A percentile compares a stretch with the other conserved stretches of the same genome.
Conservation (phyloP, 2,888 invertebrate genomes). For the Notodonta dromedarius region DNA sequence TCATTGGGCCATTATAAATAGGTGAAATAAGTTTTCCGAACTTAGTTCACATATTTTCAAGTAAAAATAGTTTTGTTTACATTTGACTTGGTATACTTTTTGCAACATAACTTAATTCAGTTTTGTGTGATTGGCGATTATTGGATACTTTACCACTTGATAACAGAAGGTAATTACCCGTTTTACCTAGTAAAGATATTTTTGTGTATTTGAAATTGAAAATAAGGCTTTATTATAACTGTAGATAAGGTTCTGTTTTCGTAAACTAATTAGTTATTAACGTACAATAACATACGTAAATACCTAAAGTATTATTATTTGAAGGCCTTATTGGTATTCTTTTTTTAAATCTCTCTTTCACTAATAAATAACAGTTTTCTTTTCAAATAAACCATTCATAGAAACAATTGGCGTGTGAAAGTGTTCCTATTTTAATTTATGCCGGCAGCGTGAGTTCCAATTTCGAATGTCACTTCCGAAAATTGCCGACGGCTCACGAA, state of each 20-base stretch:
- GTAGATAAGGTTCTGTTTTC: no score
- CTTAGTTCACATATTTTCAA: conserved; percentile 1
- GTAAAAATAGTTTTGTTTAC: not conserved
- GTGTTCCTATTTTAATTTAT: conserved; percentile 19
- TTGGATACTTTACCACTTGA: not conserved
- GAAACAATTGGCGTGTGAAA: conserved; percentile 17
- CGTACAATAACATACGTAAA: no score
- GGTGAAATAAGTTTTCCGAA: conserved; percentile 23
- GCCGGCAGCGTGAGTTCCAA: conserved; percentile 41
- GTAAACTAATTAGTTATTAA: no score
- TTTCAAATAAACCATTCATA: conserved; percentile 11
- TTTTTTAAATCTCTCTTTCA: not conserved
- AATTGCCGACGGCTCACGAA: conserved; percentile 26
- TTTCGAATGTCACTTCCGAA: conserved; percentile 41
- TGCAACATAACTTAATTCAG: not conserved
- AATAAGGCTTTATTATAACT: no score
- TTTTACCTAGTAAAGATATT: not conserved
- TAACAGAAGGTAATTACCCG: not conserved
- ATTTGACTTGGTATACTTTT: not conserved
- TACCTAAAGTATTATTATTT: no score
- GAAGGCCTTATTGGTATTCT: not conserved
- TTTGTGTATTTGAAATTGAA: not conserved
- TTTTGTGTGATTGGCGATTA: not conserved
- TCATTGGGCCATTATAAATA: conserved; percentile 29
- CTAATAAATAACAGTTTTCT: conserved; percentile 2